phyloP scores from a whole-genome alignment of 92 coral and sea anemone genomes.

The Phymanthus crucifer region DNA sequence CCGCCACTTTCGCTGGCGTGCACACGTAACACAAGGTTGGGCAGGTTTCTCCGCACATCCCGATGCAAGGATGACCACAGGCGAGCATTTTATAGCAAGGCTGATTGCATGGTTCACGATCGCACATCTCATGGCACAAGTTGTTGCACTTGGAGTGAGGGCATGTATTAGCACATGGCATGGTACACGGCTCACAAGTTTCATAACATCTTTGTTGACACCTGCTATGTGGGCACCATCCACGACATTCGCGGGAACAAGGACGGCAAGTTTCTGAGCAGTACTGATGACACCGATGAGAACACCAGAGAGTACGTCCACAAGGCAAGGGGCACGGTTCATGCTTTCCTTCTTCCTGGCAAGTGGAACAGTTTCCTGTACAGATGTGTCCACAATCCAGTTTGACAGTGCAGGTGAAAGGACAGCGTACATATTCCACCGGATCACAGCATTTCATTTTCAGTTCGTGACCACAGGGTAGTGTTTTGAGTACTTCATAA shows the following conservation, averaged over 20 bases:
- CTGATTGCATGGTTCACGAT: conserved; percentile 34
- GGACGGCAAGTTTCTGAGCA: conserved; percentile 77
- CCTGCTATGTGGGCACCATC: conserved; percentile 57
- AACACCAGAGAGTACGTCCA: conserved; percentile 59
- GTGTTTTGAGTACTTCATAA: conserved; percentile 31
- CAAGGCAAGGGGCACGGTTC: conserved; percentile 56
- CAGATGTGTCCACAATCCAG: conserved; percentile 74
- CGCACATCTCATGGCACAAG: conserved; percentile 49
- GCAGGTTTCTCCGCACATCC: conserved; percentile 78
- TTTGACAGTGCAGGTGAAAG: conserved; percentile 34
- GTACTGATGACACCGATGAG: conserved; percentile 56
- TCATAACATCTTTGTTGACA: conserved; percentile 46
- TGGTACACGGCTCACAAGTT: conserved; percentile 49
- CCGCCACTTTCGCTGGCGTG: conserved; percentile 37
- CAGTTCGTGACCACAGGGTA: conserved; percentile 63
- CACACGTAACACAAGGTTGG: conserved; percentile 66
- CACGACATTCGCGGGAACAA: conserved; percentile 48
- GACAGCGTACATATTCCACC: conserved; percentile 33
- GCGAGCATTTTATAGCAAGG: not conserved
- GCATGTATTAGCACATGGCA: conserved; percentile 56
- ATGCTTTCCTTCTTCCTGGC: conserved; percentile 50
- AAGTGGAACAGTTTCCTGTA: conserved; percentile 47
- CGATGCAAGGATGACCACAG: conserved; percentile 63
- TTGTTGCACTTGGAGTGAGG: conserved; percentile 58
- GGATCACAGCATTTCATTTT: conserved; percentile 39